Percentiles rank a stretch among this genome's conserved stretches.
phyloP scores from a whole-genome alignment of 2,888 invertebrate species.

The Drepana falcataria region DNA sequence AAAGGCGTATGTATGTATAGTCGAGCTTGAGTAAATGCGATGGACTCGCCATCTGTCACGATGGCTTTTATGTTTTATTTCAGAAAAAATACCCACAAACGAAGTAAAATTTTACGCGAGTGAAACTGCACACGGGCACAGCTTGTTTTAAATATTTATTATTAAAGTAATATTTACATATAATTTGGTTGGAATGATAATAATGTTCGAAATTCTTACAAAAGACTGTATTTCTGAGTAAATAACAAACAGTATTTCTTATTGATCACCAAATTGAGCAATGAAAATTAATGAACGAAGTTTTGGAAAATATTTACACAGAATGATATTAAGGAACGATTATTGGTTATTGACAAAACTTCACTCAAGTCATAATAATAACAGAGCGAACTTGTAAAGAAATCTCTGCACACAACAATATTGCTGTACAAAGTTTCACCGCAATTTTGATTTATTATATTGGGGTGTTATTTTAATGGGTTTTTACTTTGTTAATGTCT shows the following conservation, averaged over 20 bases:
- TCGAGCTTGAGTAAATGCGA: no score
- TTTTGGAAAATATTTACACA: constrained; percentile 41
- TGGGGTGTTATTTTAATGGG: neutral
- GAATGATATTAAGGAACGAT: constrained; percentile 43
- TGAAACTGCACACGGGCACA: no score
- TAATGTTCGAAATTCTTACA: no score
- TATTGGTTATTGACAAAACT: constrained; percentile 48
- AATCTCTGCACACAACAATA: constrained; percentile 9
- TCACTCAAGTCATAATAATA: constrained; percentile 34
- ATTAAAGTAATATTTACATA: no score
- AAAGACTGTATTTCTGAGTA: no score
- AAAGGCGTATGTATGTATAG: no score
- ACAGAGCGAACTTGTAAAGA: constrained; percentile 25
- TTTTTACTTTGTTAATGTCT: constrained; percentile 9
- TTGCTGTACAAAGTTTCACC: neutral
- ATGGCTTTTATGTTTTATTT: no score
- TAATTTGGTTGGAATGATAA: no score
- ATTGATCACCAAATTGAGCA: constrained; percentile 21
- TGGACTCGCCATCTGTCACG: no score
- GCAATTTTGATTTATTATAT: neutral
- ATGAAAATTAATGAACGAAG: constrained; percentile 41
- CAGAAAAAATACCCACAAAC: no score
- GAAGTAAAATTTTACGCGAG: no score
- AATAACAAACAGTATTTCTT: neutral
- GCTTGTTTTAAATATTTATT: no score